These are phyloP conservation scores for Drosophila pseudotakahashii DNA, from an alignment of 2,888 invertebrate genomes.

Conservation along the genomic window DNA sequence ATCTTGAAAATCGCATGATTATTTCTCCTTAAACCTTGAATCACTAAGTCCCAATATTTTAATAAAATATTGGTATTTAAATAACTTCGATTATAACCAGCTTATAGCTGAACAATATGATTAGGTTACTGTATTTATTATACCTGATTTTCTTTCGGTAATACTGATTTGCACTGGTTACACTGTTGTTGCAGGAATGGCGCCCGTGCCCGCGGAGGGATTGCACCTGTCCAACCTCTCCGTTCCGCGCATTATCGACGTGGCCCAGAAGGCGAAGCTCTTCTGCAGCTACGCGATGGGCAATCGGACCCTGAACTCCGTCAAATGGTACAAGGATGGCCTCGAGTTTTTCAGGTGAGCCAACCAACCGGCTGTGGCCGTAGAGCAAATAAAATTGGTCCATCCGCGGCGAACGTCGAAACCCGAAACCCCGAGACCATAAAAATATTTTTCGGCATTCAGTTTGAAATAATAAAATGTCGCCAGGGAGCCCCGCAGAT, in stretches of 20 bases:
- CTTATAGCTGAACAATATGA: too few relatives aligned
- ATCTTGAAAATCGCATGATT: too few relatives aligned
- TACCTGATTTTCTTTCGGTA: neutral
- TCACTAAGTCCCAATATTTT: too few relatives aligned
- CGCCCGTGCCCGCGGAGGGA: conserved; percentile 78
- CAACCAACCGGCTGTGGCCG: conserved; percentile 39
- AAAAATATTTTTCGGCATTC: conserved; percentile 72
- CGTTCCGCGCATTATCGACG: conserved; percentile 84
- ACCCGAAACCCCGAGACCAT: conserved; percentile 25
- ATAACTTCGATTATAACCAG: too few relatives aligned
- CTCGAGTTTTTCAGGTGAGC: conserved; percentile 84
- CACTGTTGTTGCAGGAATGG: conserved; percentile 27
- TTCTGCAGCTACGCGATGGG: conserved; percentile 84
- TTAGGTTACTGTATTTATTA: too few relatives aligned
- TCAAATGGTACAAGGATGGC: conserved; percentile 85
- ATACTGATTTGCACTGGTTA: conserved; percentile 2
- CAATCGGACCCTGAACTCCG: conserved; percentile 84
- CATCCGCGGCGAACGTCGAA: neutral
- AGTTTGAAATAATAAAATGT: conserved; percentile 67
- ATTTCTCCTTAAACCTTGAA: too few relatives aligned
- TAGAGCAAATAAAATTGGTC: conserved; percentile 61
- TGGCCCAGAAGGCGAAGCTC: conserved; percentile 83
- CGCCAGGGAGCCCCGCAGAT: conserved; percentile 31
- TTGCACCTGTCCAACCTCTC: conserved; percentile 83
- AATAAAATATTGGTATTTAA: too few relatives aligned